These are phyloP conservation scores for Junonia oenone DNA, from an alignment of 2,888 invertebrate genomes.

Conservation along the genomic window DNA sequence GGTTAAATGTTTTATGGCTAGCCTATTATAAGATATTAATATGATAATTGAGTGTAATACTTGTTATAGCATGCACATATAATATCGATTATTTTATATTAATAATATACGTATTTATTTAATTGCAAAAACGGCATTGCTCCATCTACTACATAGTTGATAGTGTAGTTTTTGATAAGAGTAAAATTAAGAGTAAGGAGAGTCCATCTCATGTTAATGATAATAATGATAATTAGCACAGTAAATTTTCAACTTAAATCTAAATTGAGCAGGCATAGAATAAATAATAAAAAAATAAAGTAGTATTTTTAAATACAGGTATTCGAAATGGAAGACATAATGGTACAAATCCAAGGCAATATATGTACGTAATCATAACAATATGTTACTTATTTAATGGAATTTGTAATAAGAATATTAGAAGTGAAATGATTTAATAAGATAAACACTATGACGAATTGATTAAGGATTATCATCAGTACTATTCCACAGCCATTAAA, in stretches of 20 bases:
- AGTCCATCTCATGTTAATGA: constrained; percentile 5
- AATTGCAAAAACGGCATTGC: constrained; percentile 9
- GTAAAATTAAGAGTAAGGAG: constrained; percentile 2
- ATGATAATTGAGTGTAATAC: constrained; percentile 32
- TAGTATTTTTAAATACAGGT: constrained; percentile 47
- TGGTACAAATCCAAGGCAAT: constrained; percentile 62
- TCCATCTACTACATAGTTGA: constrained; percentile 15
- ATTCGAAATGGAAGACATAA: constrained; percentile 74
- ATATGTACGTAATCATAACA: constrained; percentile 48
- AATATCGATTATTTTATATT: constrained; percentile 17
- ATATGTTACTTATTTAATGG: constrained; percentile 28
- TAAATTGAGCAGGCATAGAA: constrained; percentile 65
- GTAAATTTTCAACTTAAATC: constrained; percentile 46
- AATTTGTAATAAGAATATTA: constrained; percentile 46
- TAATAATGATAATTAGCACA: constrained; percentile 32
- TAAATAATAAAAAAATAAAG: constrained; percentile 42
- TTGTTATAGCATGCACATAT: constrained; percentile 36
- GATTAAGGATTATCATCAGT: constrained; percentile 69
- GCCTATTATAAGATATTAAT: constrained; percentile 37
- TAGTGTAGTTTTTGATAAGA: not conserved
- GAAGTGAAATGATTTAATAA: constrained; percentile 43
- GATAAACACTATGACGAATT: constrained; percentile 50
- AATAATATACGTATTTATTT: constrained; percentile 13
- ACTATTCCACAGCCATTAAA: constrained; percentile 77
- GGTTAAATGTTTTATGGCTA: constrained; percentile 37